Evolutionary conservation across 2,797 vertebrate genomes (phyloP), one percentile per base, ranked within the genome.

Genomic region (Podargus strigoides): DNA sequence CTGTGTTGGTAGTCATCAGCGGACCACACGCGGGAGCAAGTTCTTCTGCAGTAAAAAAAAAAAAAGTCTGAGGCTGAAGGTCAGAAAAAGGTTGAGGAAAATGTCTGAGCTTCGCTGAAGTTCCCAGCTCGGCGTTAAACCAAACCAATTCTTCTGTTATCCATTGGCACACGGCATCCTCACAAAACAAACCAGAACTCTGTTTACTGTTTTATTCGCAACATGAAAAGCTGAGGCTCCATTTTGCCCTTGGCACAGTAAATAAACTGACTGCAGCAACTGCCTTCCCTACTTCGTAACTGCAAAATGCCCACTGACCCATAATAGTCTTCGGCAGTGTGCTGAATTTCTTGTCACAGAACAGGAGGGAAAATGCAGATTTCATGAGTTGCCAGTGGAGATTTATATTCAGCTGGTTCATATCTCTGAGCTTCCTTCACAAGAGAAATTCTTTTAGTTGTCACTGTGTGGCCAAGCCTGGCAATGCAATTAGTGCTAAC

Each of bases 261-360:
- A 58, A 80, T 28, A 52, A 24, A 16, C 20, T 18, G 67, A 12
- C 13, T 62, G 59, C 70, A 77, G 56, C 28, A 81, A 74, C 27
- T 39, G 23, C 20, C 63, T 39, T 9, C 39, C 12, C 39, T 52
- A 7, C 17, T 63, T 32, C 30, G 2, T 24, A 39, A 30, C 6
- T 70, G 41, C 18, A 14, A 58, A n/a, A 63, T 7, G 28, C 20
- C 36, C 47, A 30, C 63, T 64, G 52, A 79, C 37, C 82, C 0
- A 0, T 22, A 7, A 49, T 2, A 50, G 53, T 41, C 53, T 82
- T 68, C 63, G 14, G 41, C n/a, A 72, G 42, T 0, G 9, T 15
- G 12, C 39, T 50, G 36, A 5, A 10, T 44, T 79, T 63, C 55
- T 52, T 34, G 11, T 2, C 42, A 22, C 3, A 3, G 76, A 62